These are phyloP conservation scores for Cephonodes hylas DNA, from an alignment of 2,888 invertebrate species.

Conservation along the genomic window DNA sequence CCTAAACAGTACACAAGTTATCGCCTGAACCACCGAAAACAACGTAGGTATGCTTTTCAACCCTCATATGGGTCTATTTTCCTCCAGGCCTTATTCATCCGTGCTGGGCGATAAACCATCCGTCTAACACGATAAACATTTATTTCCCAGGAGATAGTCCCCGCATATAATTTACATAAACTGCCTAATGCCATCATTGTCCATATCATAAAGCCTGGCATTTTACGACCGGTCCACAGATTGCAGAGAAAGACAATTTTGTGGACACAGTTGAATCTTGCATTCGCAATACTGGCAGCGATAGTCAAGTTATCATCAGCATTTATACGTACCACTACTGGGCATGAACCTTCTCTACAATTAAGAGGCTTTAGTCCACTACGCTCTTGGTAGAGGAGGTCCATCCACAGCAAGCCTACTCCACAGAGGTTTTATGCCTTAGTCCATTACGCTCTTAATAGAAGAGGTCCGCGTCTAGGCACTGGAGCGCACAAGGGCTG, in stretches of 20 bases:
- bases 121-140: slow-evolving; percentile 38
- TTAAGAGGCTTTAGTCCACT: too few relatives aligned
- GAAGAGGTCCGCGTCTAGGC: too few relatives aligned
- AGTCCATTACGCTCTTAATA: too few relatives aligned
- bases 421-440: too few relatives aligned
- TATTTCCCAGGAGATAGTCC: slow-evolving; percentile 58
- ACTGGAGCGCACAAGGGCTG: too few relatives aligned
- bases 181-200: slow-evolving; percentile 58
- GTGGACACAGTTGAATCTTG: slow-evolving; percentile 5
- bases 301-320: too few relatives aligned
- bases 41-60: not conserved
- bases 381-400: too few relatives aligned
- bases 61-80: not conserved
- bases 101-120: not conserved
- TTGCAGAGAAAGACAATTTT: slow-evolving; percentile 35
- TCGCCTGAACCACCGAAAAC: too few relatives aligned
- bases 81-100: not conserved
- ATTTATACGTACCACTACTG: too few relatives aligned
- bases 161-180: slow-evolving; percentile 62
- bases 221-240: slow-evolving; percentile 47
- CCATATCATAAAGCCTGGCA: slow-evolving; percentile 53
- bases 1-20: too few relatives aligned
- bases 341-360: too few relatives aligned
- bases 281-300: not conserved
- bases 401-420: too few relatives aligned